Evolutionary conservation across 2,797 vertebrate genomes (phyloP), one percentile per base, ranked within the genome.

Genomic region (Dendrocincla fuliginosa): DNA sequence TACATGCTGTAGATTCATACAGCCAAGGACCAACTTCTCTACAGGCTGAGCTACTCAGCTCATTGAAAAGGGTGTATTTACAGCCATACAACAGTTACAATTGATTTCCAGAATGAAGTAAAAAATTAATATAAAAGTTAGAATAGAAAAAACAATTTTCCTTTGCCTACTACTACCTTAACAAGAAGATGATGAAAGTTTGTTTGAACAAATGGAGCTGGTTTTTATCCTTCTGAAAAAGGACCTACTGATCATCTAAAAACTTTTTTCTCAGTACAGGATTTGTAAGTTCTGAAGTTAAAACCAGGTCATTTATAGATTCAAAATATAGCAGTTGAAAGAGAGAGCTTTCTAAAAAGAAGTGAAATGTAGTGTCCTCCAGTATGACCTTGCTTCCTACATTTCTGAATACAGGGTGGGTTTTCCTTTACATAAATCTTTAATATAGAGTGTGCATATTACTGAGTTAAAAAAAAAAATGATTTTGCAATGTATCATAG

Each of bases 371-470:
- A 15, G 16, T 46, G 16, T 71, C 6, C 47, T 76, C 23, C 32
- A 39, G 10, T 27, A 53, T 50, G 27, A 83, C 23, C 60, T 68
- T 3, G 0, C 24, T 84, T 79, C 10, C 12, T 60, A 24, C 22
- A 50, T 70, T 52, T 13, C 23, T 64, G 41, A 77, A 33, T 13
- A 6, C 22, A 15, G 4, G 44, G 4, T 17, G 6, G 6, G 1
- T 16, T 76, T 59, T 83, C 56, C 19, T 60, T 53, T 65, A 35
- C 6, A 10, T 37, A 16, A 71, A 56, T 15, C 7, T 68, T 22
- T 28, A 2, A 64, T 37, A 57, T 2, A 5, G 0, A 0, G 1
- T 35, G 3, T 28, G 2, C 37, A 8, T 78, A 33, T 74, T 77
- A 24, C 39, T 68, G 23, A 85, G 37, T 47, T 47, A 22, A 24